Conservation (phyloP, 2,888 invertebrate species). For the Emmelina monodactyla region DNA sequence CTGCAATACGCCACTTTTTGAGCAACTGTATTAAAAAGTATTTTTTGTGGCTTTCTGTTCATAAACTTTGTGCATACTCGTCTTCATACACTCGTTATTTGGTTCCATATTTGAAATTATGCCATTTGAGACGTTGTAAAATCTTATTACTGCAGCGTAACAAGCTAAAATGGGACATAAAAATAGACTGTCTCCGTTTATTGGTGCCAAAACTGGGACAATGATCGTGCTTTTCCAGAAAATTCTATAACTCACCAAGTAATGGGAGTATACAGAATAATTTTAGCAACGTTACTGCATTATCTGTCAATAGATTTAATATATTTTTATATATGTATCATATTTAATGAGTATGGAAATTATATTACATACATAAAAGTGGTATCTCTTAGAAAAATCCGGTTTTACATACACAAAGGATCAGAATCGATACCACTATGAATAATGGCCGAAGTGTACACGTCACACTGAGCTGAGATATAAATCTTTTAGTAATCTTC, state of each 20-base stretch:
- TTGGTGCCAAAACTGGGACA: background rate
- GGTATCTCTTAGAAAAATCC: too few species aligned
- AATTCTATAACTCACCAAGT: background rate
- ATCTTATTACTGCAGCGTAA: background rate
- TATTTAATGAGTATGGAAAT: too few species aligned
- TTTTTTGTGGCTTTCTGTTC: too few species aligned
- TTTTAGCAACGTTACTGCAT: too few species aligned
- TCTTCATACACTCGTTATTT: too few species aligned
- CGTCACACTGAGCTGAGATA: slow-evolving; percentile 42
- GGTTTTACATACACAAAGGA: slow-evolving; percentile 1
- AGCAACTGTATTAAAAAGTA: too few species aligned
- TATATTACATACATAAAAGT: too few species aligned
- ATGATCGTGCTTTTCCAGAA: background rate
- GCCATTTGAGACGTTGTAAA: background rate
- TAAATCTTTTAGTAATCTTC: slow-evolving; percentile 57
- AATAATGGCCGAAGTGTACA: slow-evolving; percentile 47
- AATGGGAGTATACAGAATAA: too few species aligned
- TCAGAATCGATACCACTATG: slow-evolving; percentile 22
- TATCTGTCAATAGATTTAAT: too few species aligned
- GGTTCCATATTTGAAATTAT: background rate
- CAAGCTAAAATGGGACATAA: background rate
- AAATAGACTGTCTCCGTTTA: background rate
- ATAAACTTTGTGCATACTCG: too few species aligned
- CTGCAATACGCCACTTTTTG: too few species aligned
- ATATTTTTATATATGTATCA: too few species aligned